Percentiles rank a stretch among this genome's conserved stretches.
phyloP scores from a whole-genome alignment of 92 coral and sea anemone species.

The Actinernus sp. region DNA sequence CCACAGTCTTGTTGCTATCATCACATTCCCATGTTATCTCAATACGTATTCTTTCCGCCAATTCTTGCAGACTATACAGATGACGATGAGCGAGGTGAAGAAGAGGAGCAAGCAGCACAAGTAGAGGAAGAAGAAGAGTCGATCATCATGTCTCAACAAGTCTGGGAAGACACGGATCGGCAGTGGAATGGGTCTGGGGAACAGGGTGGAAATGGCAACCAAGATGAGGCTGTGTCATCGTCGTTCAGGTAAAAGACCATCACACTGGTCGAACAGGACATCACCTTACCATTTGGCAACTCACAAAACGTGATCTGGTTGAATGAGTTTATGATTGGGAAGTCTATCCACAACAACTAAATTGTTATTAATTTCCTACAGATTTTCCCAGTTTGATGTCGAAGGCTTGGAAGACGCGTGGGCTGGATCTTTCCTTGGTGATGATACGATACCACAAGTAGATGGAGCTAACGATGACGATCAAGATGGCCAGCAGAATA shows the following conservation, averaged over 20 bases:
- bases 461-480: constrained; percentile 90
- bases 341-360: too few species aligned
- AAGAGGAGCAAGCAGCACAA: constrained; percentile 19
- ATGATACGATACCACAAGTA: constrained; percentile 75
- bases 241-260: not conserved
- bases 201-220: not conserved
- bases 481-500: not conserved
- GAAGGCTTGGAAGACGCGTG: constrained; percentile 81
- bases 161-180: constrained; percentile 91
- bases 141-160: constrained; percentile 92
- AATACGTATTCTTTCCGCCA: not conserved
- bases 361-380: too few species aligned
- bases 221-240: not conserved
- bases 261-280: too few species aligned
- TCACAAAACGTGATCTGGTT: too few species aligned
- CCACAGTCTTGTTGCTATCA: too few species aligned
- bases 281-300: too few species aligned
- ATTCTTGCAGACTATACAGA: constrained; percentile 11
- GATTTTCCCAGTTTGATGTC: constrained; percentile 52
- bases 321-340: too few species aligned
- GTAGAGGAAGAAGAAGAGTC: constrained; percentile 80
- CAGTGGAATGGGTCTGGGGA: constrained; percentile 26
- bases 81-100: constrained; percentile 56
- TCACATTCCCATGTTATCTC: too few species aligned
- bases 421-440: constrained; percentile 67